Conservation (phyloP, 2,888 invertebrate genomes). For the Leptura quadrifasciata region DNA sequence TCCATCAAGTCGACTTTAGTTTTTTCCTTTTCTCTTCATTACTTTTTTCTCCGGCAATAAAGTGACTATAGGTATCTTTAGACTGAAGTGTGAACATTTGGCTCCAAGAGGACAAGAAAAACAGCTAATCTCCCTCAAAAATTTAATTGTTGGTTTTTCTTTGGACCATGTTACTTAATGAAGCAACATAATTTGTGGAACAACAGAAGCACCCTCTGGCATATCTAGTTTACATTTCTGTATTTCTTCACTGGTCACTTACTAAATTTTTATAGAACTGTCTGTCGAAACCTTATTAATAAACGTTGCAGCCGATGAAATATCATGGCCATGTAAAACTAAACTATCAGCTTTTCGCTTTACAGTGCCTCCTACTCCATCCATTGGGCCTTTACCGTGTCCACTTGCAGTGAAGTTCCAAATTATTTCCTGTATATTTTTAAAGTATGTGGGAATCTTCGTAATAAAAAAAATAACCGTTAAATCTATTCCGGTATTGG, state of each 20-base stretch:
- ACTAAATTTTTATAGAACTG: slow-evolving; percentile 13
- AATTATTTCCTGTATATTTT: neutral
- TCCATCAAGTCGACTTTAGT: slow-evolving; percentile 6
- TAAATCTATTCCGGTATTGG: slow-evolving; percentile 42
- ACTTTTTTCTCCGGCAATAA: slow-evolving; percentile 3
- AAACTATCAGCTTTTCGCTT: slow-evolving; percentile 41
- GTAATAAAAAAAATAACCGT: slow-evolving; percentile 17
- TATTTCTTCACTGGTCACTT: no score
- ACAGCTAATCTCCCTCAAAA: neutral
- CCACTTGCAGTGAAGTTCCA: slow-evolving; percentile 11
- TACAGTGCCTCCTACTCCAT: slow-evolving; percentile 42
- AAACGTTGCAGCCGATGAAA: neutral
- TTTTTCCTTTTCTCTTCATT: neutral
- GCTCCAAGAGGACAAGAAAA: slow-evolving; percentile 17
- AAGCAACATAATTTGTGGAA: slow-evolving; percentile 26
- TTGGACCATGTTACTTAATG: slow-evolving; percentile 37
- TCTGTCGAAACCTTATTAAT: slow-evolving; percentile 18
- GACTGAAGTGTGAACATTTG: slow-evolving; percentile 24
- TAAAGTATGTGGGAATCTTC: neutral
- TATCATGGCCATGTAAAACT: no score
- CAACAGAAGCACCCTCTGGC: neutral
- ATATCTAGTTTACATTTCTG: neutral
- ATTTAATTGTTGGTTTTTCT: slow-evolving; percentile 22
- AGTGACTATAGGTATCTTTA: slow-evolving; percentile 17
- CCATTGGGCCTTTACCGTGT: slow-evolving; percentile 46